Base-by-base conservation (phyloP, 2,888 invertebrate genomes). In the Gortyna flavago region DNA sequence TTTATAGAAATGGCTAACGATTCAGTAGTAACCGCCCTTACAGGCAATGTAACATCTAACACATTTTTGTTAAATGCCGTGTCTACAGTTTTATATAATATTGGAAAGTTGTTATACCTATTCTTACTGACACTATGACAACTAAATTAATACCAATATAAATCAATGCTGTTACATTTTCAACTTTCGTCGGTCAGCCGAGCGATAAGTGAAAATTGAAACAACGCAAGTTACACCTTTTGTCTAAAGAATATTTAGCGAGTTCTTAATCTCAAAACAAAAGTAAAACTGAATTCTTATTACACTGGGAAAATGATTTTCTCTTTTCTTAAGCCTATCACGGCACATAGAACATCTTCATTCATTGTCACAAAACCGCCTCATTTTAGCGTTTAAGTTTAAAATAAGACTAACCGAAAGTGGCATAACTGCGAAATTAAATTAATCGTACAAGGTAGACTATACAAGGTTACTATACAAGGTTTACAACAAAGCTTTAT, bases 391-490 rank as follows among this genome's bases (percentile, higher is more conserved):
- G 25, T n/a, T 76, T 48, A 74, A 75, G 70, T 72, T 87, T 64
- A 68, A 80, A 81, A 80, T 77, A 79, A 78, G 62, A 85, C 76
- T 67, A 64, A 41, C 67, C 29, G 29, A 67, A 87, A 80, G 48
- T 75, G 76, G 54, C 62, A 69, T 78, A 69, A 83, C 51, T 77
- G 59, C 83, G 64, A 74, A 84, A 79, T 85, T 25, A 81, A 81
- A 81, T 85, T 81, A 77, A 81, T 85, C 80, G 75, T 77, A 74
- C 59, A 79, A 65, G 35, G 59, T 68, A 77, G 75, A 41, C 84
- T n/a, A n/a, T n/a, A n/a, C n/a, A n/a, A n/a, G 61, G 54, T 72
- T 79, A 76, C 72, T 81, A 59, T 41, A 25, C n/a, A 79, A 81
- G 32, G 57, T 35, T 57, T 65, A 72, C 9, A 51, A 65, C 32